These are phyloP conservation scores for Hyposoter didymator DNA, from an alignment of 2,888 invertebrate genomes.

Conservation along the genomic window DNA sequence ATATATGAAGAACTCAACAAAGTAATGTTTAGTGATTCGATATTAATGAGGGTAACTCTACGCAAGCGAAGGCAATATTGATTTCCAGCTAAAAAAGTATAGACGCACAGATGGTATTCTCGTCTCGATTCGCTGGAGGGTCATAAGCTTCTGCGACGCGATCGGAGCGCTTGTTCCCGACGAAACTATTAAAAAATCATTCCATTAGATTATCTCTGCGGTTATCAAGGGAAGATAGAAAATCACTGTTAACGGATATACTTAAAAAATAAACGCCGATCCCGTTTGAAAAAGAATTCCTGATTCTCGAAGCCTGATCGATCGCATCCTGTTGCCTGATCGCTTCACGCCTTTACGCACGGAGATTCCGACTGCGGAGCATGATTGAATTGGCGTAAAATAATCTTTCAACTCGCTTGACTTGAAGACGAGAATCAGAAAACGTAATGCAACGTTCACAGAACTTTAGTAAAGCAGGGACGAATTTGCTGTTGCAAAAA, in stretches of 20 bases:
- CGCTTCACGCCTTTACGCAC: background rate
- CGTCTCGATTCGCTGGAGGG: background rate
- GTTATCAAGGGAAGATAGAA: background rate
- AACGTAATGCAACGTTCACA: background rate
- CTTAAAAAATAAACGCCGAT: background rate
- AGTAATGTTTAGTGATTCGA: background rate
- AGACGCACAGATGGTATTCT: background rate
- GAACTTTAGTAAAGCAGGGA: background rate
- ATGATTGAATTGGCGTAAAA: too few species aligned
- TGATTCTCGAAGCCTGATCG: background rate
- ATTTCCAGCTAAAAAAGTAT: background rate
- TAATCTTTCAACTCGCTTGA: too few species aligned
- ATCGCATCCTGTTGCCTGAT: background rate
- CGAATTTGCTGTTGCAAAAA: background rate
- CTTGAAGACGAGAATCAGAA: too few species aligned
- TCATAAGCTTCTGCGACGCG: slow-evolving; percentile 23
- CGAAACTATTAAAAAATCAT: background rate
- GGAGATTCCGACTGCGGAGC: background rate
- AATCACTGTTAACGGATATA: background rate
- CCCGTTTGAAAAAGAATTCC: background rate
- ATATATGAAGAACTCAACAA: background rate
- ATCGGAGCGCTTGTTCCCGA: background rate
- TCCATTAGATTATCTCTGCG: background rate
- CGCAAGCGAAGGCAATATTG: background rate
- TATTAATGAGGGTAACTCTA: background rate